Evolutionary conservation across 2,888 invertebrate genomes (phyloP), one percentile per base, ranked within the genome.

Genomic region (Myopa testacea): DNA sequence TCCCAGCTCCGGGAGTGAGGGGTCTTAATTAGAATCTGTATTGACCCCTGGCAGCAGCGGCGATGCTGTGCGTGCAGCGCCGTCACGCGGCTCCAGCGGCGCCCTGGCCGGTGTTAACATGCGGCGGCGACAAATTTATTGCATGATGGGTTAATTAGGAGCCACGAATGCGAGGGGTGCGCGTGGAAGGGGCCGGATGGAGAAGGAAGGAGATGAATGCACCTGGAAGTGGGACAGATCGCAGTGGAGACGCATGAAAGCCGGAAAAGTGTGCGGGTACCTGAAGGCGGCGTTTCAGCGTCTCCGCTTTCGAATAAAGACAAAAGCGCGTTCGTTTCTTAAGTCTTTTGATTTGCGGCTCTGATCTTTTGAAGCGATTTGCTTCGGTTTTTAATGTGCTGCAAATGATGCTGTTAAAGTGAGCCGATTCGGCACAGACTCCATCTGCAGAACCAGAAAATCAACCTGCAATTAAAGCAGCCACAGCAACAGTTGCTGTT

Each of bases 51-150:
- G 55, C 55, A 6, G 55, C 55, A 16, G 3, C 55, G 2, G 55
- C 55, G 16, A n/a, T n/a, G 55, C 55, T 55, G 55, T 55, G 55
- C 55, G 55, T 55, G 52, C 72, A 16, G 16, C 34, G 62, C 6
- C 37, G 19, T 38, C 26, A 26, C 10, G 45, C 10, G 45, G 16
- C 75, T 68, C 75, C 75, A 75, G 63, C 75, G 58, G 75, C 75
- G 75, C 40, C 40, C 38, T 69, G 26, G 45, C 58, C 58, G 68
- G 60, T 75, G 75, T 75, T 58, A 75, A 75, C 75, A 75, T 19
- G 68, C 52, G 34, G 75, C 69, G 55, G 69, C 75, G 69, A 75
- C 75, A 75, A 75, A 75, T 75, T 69, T 69, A 75, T 75, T 69
- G 68, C 75, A 75, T 60, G 75, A 75, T 60, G 69, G 60, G 58